A percentile compares a stretch with the other conserved stretches of the same genome.
Evolutionary conservation across 53 echinoderm and acorn worm genomes (phyloP).

Genomic region (Henricia sp.): DNA sequence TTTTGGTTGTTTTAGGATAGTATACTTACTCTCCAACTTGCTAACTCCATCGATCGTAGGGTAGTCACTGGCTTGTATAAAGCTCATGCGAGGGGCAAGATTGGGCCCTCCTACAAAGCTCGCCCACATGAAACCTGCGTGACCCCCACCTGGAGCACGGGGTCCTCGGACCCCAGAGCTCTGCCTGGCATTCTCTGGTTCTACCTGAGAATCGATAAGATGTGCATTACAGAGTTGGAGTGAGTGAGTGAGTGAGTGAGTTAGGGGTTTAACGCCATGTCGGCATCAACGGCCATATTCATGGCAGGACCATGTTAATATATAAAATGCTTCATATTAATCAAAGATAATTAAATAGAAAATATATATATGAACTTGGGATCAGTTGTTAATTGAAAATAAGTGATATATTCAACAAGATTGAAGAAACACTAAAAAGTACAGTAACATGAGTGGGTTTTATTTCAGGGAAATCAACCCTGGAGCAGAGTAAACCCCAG

Average conservation of each 20-base stretch:
- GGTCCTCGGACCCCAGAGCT: background rate
- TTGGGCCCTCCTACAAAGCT: conserved; percentile 38
- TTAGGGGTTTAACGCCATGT: background rate
- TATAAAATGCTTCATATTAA: too few relatives aligned
- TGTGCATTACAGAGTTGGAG: too few relatives aligned
- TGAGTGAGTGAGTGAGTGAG: background rate
- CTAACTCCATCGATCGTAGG: conserved; percentile 63
- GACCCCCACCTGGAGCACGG: conserved; percentile 38
- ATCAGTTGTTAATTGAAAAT: too few relatives aligned
- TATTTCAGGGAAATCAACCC: too few relatives aligned
- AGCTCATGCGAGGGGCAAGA: conserved; percentile 35
- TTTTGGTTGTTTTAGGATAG: background rate
- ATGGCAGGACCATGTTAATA: too few relatives aligned
- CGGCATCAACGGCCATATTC: too few relatives aligned
- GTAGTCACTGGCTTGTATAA: conserved; percentile 19
- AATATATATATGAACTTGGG: too few relatives aligned
- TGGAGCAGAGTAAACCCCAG: background rate
- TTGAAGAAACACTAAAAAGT: too few relatives aligned
- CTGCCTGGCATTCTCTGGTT: conserved; percentile 48
- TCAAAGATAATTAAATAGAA: too few relatives aligned
- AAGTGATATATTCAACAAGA: too few relatives aligned
- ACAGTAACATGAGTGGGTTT: too few relatives aligned
- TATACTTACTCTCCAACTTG: conserved; percentile 22
- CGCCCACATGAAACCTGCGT: conserved; percentile 60
- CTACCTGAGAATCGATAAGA: conserved; percentile 29